Evolutionary conservation across 2,888 invertebrate genomes (phyloP).

Genomic region (Diogma glabrata): DNA sequence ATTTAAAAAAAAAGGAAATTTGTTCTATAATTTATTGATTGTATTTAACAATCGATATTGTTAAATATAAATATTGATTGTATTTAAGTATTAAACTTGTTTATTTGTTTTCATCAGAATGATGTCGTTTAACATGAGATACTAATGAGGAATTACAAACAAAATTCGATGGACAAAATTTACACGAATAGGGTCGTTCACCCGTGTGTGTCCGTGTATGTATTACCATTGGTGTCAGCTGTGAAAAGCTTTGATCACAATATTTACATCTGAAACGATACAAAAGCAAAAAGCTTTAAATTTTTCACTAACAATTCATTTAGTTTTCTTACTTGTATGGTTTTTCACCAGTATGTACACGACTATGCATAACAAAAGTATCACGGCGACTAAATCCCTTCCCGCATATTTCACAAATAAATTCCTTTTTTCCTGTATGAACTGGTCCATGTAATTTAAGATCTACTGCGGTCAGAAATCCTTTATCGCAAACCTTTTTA

Average conservation of each 20-base stretch:
- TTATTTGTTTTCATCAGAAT: background rate
- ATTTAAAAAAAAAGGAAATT: too few species aligned
- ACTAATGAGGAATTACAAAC: slow-evolving; percentile 47
- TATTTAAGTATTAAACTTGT: too few species aligned
- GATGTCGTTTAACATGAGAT: slow-evolving; percentile 45
- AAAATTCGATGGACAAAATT: slow-evolving; percentile 44
- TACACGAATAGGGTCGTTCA: slow-evolving; percentile 48
- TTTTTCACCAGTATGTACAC: slow-evolving; percentile 46
- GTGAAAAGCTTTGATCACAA: slow-evolving; percentile 50
- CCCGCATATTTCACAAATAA: slow-evolving; percentile 48
- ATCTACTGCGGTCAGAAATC: slow-evolving; percentile 46
- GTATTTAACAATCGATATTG: too few species aligned
- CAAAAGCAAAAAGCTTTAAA: background rate
- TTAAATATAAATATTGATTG: too few species aligned
- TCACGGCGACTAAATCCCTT: slow-evolving; percentile 49
- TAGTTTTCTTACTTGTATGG: slow-evolving; percentile 37
- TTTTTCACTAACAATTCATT: background rate
- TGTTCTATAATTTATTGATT: too few species aligned
- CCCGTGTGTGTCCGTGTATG: slow-evolving; percentile 50
- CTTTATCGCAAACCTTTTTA: slow-evolving; percentile 41
- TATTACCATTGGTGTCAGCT: slow-evolving; percentile 52
- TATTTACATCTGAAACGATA: slow-evolving; percentile 40
- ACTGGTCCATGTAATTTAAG: slow-evolving; percentile 46
- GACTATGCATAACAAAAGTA: slow-evolving; percentile 43
- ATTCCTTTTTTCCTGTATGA: slow-evolving; percentile 50